Base-by-base conservation (phyloP, 2,797 vertebrate genomes). In the Vespertilio murinus region DNA sequence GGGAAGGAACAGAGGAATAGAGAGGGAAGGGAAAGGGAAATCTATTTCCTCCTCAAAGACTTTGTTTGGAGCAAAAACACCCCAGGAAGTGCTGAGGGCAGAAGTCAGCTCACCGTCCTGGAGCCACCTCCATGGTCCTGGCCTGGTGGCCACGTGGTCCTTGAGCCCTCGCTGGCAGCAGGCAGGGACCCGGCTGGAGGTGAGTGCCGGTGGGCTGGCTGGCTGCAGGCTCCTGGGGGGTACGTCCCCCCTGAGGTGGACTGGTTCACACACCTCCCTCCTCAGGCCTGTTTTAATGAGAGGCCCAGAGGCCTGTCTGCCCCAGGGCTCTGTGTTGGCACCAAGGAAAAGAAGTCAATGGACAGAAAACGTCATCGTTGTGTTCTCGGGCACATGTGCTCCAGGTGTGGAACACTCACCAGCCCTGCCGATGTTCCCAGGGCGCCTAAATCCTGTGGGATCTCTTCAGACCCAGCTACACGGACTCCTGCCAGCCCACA, bases 261-360 rank as follows among this genome's bases (percentile, higher is more conserved):
- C 35, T 3, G 94, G 33, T 35, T 91, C 96, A 11, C 85, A 64
- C 33, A 61, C 45, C 86, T 96, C 92, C 0, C 18, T 23, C 23
- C 75, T 92, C 33, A 25, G 79, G 28, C 94, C 96, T 97, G 96
- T 79, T 86, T 84, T 8, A 89, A 84, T 2, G 59, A 88, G 79
- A 96, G 91, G 70, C 11, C 82, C 23, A 61, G 30, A 90, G 38
- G 69, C 38, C 45, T 0, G 22, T 81, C 30, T 84, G 78, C 75
- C 71, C 65, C 5, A 1, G 69, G 25, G 54, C 42, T 33, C 42
- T 1, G 12, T 17, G 56, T 4, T 12, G 13, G 56, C 73, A 40
- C 9, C 8, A 11, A 18, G 75, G 22, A 40, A 33, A 22, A n/a
- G 22, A 59, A 45, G 75, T 10, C 0, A 1, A 11, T 3, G 30